Base-by-base conservation (phyloP, 92 coral and sea anemone species). In the Porites lobata region DNA sequence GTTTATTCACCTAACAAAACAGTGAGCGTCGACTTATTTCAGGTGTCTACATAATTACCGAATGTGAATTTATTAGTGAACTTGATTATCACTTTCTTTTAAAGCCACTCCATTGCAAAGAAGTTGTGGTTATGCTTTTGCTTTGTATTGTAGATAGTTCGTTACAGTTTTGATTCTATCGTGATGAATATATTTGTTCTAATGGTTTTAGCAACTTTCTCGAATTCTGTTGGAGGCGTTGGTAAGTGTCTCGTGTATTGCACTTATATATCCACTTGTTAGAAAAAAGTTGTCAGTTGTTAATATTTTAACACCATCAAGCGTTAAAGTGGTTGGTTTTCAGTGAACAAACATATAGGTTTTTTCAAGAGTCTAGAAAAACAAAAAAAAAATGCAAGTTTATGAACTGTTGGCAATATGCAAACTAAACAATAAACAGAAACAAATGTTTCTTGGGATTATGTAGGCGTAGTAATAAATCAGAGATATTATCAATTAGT, bases 71-170 rank as follows among this genome's bases (percentile, higher is more conserved):
- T 56, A 80, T 80, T 22, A 80, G 9, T 6, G 14, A 50, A 66
- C 14, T 21, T 21, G 1, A 22, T 80, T 8, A 11, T 8, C 53
- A 13, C 11, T 52, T 66, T 66, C 75, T 76, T 24, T 57, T 22
- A 57, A 50, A 3, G 15, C 3, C 59, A 11, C 32, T 52, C 24
- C 65, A 9, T 0, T 15, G 75, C 50, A 14, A n/a, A 51, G 64
- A 51, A 67, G 75, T 5, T 13, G 12, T 67, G 85, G 85, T 75
- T 80, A 80, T 67, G 85, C 85, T 50, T 80, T 80, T 66, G 85
- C 75, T 65, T 18, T 26, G 19, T 80, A 64, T 79, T 43, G 47
- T 26, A 22, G 15, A 17, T 53, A 63, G 72, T 50, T 21, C 47
- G 50, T 9, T 7, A 8, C 67, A 50, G 50, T 50, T 79, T 52